Conservation (phyloP, 2,797 vertebrate genomes). For the Squalus acanthias region DNA sequence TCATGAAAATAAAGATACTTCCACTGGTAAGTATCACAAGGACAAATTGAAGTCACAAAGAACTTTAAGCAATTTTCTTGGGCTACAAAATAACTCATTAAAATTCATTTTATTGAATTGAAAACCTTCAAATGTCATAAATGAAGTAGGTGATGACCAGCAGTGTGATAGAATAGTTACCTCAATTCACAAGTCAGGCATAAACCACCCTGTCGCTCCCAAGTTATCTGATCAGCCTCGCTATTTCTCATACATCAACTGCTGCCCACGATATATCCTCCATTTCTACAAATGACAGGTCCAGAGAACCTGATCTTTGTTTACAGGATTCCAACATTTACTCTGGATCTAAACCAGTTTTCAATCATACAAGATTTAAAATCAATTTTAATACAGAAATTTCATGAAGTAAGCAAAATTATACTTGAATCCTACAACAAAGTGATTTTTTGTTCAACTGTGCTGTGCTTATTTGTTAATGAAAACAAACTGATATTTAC, state of each 20-base stretch:
- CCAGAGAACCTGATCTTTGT: not conserved
- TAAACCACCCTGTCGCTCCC: not conserved
- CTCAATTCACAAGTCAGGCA: not conserved
- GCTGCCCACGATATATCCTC: too few relatives aligned
- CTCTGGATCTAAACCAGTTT: not conserved
- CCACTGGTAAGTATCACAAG: not conserved
- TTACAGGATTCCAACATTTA: not conserved
- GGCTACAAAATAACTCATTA: not conserved
- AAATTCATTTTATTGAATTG: not conserved
- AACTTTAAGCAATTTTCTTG: not conserved
- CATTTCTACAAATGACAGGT: not conserved
- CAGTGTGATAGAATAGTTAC: not conserved
- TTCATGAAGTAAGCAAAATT: not conserved
- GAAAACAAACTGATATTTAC: not conserved
- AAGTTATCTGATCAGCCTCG: not conserved
- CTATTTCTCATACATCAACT: not conserved
- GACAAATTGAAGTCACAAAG: not conserved
- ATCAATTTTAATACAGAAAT: not conserved
- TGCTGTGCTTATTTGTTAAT: not conserved
- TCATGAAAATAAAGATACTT: not conserved
- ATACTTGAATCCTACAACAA: not conserved
- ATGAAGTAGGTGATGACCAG: not conserved
- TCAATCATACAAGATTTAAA: not conserved
- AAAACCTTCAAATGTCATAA: not conserved
- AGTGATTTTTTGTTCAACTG: not conserved